Conservation (phyloP, 2,888 invertebrate genomes). For the Oconnorella tubifera region DNA sequence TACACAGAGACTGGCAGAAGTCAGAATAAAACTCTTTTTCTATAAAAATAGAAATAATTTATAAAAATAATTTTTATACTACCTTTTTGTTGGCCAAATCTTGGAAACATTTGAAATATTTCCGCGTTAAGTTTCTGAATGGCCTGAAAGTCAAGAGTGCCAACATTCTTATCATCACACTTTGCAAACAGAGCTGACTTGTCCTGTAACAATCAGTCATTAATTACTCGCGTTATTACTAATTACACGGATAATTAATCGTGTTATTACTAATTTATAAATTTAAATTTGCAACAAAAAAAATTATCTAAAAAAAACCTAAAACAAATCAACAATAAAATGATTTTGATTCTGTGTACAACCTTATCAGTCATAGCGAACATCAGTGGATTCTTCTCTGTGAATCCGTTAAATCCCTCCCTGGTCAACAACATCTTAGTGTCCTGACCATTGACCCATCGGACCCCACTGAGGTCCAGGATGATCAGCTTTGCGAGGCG, state of each 20-base stretch:
- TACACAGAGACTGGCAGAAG: too few relatives aligned
- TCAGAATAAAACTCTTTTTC: too few relatives aligned
- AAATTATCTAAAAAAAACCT: too few relatives aligned
- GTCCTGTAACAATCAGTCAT: too few relatives aligned
- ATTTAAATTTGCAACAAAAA: too few relatives aligned
- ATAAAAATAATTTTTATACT: too few relatives aligned
- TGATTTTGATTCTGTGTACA: not conserved
- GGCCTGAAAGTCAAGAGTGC: slow-evolving; percentile 39
- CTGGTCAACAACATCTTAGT: slow-evolving; percentile 22
- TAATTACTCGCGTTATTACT: too few relatives aligned
- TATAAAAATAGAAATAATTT: too few relatives aligned
- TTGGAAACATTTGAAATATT: slow-evolving; percentile 19
- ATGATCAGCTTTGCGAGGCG: slow-evolving; percentile 36
- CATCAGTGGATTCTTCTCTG: slow-evolving; percentile 18
- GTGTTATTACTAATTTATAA: too few relatives aligned
- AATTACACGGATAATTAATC: too few relatives aligned
- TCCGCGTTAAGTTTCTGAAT: slow-evolving; percentile 26
- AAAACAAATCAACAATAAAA: too few relatives aligned
- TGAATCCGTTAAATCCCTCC: slow-evolving; percentile 21
- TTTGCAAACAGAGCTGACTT: slow-evolving; percentile 37
- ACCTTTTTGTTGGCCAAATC: slow-evolving; percentile 16
- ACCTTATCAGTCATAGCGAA: slow-evolving; percentile 1
- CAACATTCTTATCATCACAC: slow-evolving; percentile 35
- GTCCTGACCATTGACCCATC: slow-evolving; percentile 37
- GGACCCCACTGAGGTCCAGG: slow-evolving; percentile 43